These are phyloP conservation scores for Porites lobata DNA, from an alignment of 92 coral and sea anemone genomes.

Conservation along the genomic window DNA sequence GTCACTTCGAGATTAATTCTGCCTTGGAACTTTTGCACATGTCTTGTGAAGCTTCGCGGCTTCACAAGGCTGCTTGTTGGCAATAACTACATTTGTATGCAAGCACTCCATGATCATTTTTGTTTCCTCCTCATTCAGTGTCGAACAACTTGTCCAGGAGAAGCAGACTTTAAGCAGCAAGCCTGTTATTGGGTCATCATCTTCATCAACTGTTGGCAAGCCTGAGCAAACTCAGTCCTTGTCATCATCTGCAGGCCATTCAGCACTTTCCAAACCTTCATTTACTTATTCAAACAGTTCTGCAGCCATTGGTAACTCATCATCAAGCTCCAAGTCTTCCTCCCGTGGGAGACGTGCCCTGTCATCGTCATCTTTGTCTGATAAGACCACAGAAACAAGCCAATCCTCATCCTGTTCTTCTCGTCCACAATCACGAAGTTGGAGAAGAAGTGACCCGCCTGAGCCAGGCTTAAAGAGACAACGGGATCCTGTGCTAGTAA, in stretches of 20 bases:
- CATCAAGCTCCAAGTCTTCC: slow-evolving; percentile 66
- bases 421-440: slow-evolving; percentile 43
- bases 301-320: slow-evolving; percentile 63
- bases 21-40: too few relatives aligned
- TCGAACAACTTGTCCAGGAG: slow-evolving; percentile 8
- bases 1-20: too few relatives aligned
- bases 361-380: slow-evolving; percentile 64
- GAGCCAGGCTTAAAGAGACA: slow-evolving; percentile 97
- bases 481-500: slow-evolving; percentile 99
- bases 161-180: slow-evolving; percentile 17
- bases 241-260: slow-evolving; percentile 38
- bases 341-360: slow-evolving; percentile 65
- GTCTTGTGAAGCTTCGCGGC: too few relatives aligned
- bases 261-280: slow-evolving; percentile 48
- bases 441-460: slow-evolving; percentile 88
- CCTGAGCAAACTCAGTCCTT: slow-evolving; percentile 29
- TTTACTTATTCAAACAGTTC: slow-evolving; percentile 15
- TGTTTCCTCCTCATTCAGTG: neutral
- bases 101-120: neutral
- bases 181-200: slow-evolving; percentile 34
- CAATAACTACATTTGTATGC: too few relatives aligned
- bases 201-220: slow-evolving; percentile 44
- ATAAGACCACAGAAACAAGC: slow-evolving; percentile 46
- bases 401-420: slow-evolving; percentile 29
- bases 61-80: too few relatives aligned